Base-by-base conservation (phyloP, 2,113 vertebrate species). In the Coturnix japonica region DNA sequence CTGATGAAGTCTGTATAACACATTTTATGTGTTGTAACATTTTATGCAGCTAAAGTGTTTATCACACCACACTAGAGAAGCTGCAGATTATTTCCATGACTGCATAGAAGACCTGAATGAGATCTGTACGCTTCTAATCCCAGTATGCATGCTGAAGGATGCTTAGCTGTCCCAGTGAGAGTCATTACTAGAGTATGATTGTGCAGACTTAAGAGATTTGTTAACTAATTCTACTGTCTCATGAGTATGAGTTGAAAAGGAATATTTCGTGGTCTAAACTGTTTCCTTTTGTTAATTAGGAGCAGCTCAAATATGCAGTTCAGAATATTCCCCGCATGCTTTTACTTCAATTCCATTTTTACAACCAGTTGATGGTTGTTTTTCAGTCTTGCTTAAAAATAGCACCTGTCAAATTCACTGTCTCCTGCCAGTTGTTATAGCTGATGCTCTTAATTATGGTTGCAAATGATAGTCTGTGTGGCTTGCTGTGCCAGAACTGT, bases 361-460 rank as follows among this genome's bases (percentile, higher is more conserved):
- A 77, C 35, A 76, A 15, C 7, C 3, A 6, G 35, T 16, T 69
- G 17, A 61, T 65, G 12, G 21, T 2, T 33, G 23, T 46, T 56
- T 76, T 67, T 54, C 76, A 2, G 33, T 61, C 64, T 87, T 80
- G 44, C n/a, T 28, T 74, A 33, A 82, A 92, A 74, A 13, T 13
- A 46, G 3, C n/a, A 31, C 60, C 77, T 91, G 67, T 89, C 56
- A 69, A 85, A 61, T 65, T 71, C 60, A 53, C 26, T 82, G 87
- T 96, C 95, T 96, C 95, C 93, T 93, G 91, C 94, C 92, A 92
- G 96, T 95, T 91, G 4, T 69, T 86, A 23, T 30, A 88, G 82
- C 56, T 77, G 59, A 83, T 87, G 60, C 54, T 61, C 56, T 81
- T 85, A 57, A 47, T 61, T 65, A 15, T 53, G 77, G 80, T 86